These are phyloP conservation scores for Pteronura brasiliensis DNA, from an alignment of 2,113 vertebrate genomes.

Conservation along the genomic window DNA sequence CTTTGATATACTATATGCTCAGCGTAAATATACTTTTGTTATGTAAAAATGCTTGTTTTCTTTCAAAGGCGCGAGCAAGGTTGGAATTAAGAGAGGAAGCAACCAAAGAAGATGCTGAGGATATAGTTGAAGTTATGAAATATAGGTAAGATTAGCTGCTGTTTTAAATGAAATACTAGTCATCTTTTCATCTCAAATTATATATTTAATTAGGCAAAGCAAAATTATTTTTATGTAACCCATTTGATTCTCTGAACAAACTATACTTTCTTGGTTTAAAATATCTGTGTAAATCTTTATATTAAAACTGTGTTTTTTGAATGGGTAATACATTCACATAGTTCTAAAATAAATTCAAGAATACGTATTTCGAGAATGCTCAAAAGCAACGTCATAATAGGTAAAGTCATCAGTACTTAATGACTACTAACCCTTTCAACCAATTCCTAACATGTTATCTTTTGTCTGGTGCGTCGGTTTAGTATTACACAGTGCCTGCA, in stretches of 20 bases:
- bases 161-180: neutral
- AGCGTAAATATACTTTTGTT: constrained; percentile 24
- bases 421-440: neutral
- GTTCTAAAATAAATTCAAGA: neutral
- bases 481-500: neutral
- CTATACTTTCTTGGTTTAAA: neutral
- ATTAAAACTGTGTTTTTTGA: neutral
- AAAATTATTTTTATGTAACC: neutral
- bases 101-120: constrained; percentile 93
- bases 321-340: neutral
- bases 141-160: constrained; percentile 87
- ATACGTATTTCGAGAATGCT: neutral
- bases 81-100: constrained; percentile 94
- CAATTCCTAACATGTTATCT: neutral
- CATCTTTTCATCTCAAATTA: neutral
- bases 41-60: constrained; percentile 44
- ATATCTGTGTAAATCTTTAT: neutral
- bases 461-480: neutral
- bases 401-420: neutral
- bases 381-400: neutral
- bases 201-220: neutral
- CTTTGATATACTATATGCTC: neutral
- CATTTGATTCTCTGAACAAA: neutral
- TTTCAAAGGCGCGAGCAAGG: constrained; percentile 91
- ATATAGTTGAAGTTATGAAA: constrained; percentile 99